These are phyloP conservation scores for Notolabrus celidotus DNA, from an alignment of 2,797 vertebrate species.

Conservation along the genomic window DNA sequence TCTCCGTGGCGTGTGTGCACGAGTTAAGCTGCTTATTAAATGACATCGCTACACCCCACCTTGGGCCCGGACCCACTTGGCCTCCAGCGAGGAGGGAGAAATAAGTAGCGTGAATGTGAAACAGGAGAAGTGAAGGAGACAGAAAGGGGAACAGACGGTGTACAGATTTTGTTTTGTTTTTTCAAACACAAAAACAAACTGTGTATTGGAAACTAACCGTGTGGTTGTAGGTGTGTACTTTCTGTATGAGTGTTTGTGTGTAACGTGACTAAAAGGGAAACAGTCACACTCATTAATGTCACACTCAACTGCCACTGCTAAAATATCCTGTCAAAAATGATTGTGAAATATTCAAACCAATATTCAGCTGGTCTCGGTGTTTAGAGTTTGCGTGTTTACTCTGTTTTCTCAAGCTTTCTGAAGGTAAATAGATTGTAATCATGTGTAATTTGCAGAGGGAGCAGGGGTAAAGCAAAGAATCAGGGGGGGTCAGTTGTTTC, in stretches of 20 bases:
- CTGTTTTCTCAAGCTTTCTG: not conserved
- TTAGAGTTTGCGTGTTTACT: not conserved
- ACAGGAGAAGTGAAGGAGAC: constrained; percentile 45
- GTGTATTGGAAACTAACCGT: constrained; percentile 33
- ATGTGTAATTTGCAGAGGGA: constrained; percentile 23
- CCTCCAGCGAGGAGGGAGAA: constrained; percentile 50
- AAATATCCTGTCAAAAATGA: not conserved
- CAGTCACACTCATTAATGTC: constrained; percentile 1
- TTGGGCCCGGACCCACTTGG: constrained; percentile 63
- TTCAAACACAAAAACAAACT: constrained; percentile 19
- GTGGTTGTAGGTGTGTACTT: constrained; percentile 28
- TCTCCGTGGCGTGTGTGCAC: constrained; percentile 57
- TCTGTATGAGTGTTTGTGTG: constrained; percentile 17
- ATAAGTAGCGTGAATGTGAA: constrained; percentile 51
- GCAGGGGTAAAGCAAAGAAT: not conserved
- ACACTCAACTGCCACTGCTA: not conserved
- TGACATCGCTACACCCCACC: constrained; percentile 69
- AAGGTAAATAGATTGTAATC: constrained; percentile 1
- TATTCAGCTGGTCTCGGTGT: not conserved
- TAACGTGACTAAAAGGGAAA: constrained; percentile 5
- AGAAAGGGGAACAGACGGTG: constrained; percentile 24
- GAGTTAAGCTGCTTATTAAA: constrained; percentile 77
- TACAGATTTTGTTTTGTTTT: constrained; percentile 13
- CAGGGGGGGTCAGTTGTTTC: constrained; percentile 29
- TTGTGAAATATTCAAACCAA: not conserved